These are phyloP conservation scores for Mormyrus proboscirostris DNA, from an alignment of 2,797 vertebrate species.

Conservation along the genomic window DNA sequence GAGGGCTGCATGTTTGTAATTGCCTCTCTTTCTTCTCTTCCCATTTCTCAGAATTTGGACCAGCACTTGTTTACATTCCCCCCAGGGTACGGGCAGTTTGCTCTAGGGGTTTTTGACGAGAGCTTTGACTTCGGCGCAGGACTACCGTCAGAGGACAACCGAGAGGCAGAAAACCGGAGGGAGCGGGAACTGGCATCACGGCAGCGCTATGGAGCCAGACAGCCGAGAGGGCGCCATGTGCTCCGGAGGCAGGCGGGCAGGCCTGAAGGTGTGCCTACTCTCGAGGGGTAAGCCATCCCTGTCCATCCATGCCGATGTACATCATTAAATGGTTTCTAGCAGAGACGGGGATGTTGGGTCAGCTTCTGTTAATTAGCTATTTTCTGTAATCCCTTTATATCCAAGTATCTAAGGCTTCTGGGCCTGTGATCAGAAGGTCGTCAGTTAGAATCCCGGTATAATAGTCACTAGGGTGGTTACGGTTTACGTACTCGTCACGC, in stretches of 20 bases:
- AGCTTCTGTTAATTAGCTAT: not conserved
- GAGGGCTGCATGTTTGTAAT: not conserved
- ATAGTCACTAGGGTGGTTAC: not conserved
- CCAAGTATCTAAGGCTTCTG: not conserved
- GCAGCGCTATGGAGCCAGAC: constrained; percentile 77
- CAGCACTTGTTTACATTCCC: constrained; percentile 86
- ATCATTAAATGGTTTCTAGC: not conserved
- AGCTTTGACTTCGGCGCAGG: constrained; percentile 78
- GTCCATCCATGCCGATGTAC: not conserved
- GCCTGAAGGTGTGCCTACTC: constrained; percentile 86
- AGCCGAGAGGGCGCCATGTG: constrained; percentile 79
- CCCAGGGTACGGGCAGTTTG: constrained; percentile 81
- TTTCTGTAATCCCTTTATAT: not conserved
- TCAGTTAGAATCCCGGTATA: not conserved
- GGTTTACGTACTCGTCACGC: not conserved
- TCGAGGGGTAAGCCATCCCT: constrained; percentile 73
- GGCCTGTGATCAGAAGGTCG: not conserved
- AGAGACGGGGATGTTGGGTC: not conserved
- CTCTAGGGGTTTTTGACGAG: constrained; percentile 88
- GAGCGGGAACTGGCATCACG: constrained; percentile 83
- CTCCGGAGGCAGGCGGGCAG: constrained; percentile 74
- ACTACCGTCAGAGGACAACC: constrained; percentile 69
- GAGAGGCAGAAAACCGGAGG: constrained; percentile 77
- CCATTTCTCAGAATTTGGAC: constrained; percentile 66
- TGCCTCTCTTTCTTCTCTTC: not conserved